A percentile compares a stretch with the other conserved stretches of the same genome.
Evolutionary conservation across 2,888 invertebrate species (phyloP).

Genomic region (Apotomis betuletana): DNA sequence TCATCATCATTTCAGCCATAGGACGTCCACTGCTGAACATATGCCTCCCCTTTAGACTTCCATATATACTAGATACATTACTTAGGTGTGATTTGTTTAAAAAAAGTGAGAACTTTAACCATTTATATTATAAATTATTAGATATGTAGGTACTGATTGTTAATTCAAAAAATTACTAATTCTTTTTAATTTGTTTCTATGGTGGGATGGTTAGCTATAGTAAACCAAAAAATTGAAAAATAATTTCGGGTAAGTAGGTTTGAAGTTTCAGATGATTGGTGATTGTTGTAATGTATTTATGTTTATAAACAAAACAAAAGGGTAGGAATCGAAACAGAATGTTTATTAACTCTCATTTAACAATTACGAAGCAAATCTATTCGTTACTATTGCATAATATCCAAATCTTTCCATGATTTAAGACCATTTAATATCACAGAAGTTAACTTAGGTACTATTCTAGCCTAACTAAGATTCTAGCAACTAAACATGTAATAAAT

Average conservation of each 20-base stretch:
- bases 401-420: slow-evolving; percentile 51
- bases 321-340: slow-evolving; percentile 32
- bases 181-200: no score
- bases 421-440: slow-evolving; percentile 68
- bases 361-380: slow-evolving; percentile 31
- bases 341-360: slow-evolving; percentile 49
- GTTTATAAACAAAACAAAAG: slow-evolving; percentile 50
- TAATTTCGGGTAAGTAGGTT: background rate
- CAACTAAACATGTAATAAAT: slow-evolving; percentile 58
- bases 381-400: slow-evolving; percentile 44
- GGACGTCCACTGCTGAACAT: no score
- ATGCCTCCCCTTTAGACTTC: no score
- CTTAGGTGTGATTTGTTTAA: no score
- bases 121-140: no score
- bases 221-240: no score
- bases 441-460: slow-evolving; percentile 68
- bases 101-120: no score
- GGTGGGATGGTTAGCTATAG: no score
- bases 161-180: no score
- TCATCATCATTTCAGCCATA: no score
- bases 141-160: no score
- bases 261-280: background rate
- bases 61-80: no score
- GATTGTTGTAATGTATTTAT: background rate
- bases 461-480: slow-evolving; percentile 47